phyloP scores from a whole-genome alignment of 1,140 invertebrate genomes.

The Drosophila pectinifera region DNA sequence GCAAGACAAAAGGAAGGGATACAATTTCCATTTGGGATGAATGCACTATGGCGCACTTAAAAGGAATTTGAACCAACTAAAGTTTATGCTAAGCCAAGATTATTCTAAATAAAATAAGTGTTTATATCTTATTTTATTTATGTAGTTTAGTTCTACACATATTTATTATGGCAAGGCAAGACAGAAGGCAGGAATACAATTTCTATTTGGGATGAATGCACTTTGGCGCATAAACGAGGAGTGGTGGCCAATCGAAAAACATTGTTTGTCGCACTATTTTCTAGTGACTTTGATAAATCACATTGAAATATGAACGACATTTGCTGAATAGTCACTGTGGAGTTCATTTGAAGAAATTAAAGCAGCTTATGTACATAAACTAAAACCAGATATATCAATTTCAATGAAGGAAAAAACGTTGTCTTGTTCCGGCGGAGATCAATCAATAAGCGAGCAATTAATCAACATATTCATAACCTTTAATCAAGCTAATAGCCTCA shows the following conservation, averaged over 20 bases:
- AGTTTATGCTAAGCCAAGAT: too few species aligned
- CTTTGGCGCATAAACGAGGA: neutral
- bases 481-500: constrained; percentile 67
- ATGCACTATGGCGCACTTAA: neutral
- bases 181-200: too few species aligned
- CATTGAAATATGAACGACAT: neutral
- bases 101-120: too few species aligned
- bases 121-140: too few species aligned
- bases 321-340: neutral
- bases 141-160: too few species aligned
- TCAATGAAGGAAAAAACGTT: neutral
- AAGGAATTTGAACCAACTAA: neutral
- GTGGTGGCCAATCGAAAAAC: too few species aligned
- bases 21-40: neutral
- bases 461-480: constrained; percentile 40
- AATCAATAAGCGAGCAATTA: constrained; percentile 5
- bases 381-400: neutral
- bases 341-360: neutral
- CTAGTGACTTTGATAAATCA: neutral
- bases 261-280: neutral
- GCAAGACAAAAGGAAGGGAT: too few species aligned
- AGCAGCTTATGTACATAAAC: neutral
- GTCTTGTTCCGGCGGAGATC: neutral
- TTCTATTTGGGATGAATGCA: neutral
- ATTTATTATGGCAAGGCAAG: too few species aligned